Percentiles rank a stretch among this genome's conserved stretches.
Conservation (phyloP, 2,113 vertebrate species). For the Cygnus atratus region DNA sequence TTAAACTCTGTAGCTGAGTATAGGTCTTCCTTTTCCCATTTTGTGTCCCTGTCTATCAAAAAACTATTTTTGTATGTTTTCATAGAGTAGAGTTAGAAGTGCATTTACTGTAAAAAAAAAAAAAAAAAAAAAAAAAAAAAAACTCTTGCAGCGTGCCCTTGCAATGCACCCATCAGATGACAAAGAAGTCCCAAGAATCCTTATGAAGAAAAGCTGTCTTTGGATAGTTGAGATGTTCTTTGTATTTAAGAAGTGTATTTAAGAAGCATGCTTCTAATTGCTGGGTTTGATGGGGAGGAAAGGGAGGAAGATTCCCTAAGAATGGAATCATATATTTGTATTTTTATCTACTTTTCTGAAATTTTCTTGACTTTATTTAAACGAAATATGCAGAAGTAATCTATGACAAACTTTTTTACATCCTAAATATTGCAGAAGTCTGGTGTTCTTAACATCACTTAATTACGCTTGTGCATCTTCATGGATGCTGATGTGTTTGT, state of each 20-base stretch:
- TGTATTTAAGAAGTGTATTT: neutral
- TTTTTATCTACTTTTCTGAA: neutral
- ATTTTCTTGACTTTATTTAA: neutral
- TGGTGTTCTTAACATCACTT: neutral
- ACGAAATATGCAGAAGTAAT: neutral
- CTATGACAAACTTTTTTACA: neutral
- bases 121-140: neutral
- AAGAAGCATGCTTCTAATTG: neutral
- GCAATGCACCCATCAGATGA: neutral
- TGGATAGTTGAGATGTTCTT: neutral
- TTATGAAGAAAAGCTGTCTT: neutral
- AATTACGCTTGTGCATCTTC: neutral
- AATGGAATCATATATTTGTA: neutral
- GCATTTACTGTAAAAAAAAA: neutral
- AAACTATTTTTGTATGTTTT: neutral
- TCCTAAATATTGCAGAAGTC: neutral
- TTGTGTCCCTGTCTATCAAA: neutral
- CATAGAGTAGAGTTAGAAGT: neutral
- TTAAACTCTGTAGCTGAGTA: neutral
- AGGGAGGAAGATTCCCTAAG: neutral
- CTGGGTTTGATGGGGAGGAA: neutral
- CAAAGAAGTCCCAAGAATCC: neutral
- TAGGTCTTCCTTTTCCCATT: neutral
- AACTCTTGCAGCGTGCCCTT: accelerated
- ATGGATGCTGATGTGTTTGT: neutral